These are phyloP conservation scores for Rhincodon typus DNA, from an alignment of 2,797 vertebrate species.

Conservation along the genomic window DNA sequence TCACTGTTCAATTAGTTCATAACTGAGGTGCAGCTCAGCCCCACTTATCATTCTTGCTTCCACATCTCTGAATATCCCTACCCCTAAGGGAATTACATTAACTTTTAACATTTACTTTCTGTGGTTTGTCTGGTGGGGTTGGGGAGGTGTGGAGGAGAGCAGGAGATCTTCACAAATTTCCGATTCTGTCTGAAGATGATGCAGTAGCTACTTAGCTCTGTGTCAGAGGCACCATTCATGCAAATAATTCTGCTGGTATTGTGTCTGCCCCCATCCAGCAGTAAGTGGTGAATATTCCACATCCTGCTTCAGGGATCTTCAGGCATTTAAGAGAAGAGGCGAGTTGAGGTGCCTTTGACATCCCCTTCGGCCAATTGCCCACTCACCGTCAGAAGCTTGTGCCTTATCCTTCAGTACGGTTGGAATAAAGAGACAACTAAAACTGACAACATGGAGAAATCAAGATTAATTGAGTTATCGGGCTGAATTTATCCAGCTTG, in stretches of 20 bases:
- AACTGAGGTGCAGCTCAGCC: neutral
- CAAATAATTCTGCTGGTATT: neutral
- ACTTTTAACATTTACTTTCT: neutral
- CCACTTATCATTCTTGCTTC: neutral
- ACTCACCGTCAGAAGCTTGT: neutral
- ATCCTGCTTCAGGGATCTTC: neutral
- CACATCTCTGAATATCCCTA: neutral
- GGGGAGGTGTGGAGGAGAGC: neutral
- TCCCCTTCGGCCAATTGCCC: too few species aligned
- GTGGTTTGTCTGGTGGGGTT: neutral
- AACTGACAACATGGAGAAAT: neutral
- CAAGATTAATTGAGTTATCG: neutral
- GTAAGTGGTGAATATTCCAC: neutral
- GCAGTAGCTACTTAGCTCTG: neutral
- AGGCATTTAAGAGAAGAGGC: neutral
- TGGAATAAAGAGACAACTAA: neutral
- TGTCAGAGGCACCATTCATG: neutral
- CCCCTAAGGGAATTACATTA: neutral
- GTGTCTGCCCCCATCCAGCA: neutral
- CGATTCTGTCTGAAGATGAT: neutral
- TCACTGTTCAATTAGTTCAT: neutral
- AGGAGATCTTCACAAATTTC: neutral
- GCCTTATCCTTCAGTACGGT: neutral
- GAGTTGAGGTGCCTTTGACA: neutral
- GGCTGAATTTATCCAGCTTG: too few species aligned